These are phyloP conservation scores for Pteronura brasiliensis DNA, from an alignment of 2,113 vertebrate species.

Conservation along the genomic window DNA sequence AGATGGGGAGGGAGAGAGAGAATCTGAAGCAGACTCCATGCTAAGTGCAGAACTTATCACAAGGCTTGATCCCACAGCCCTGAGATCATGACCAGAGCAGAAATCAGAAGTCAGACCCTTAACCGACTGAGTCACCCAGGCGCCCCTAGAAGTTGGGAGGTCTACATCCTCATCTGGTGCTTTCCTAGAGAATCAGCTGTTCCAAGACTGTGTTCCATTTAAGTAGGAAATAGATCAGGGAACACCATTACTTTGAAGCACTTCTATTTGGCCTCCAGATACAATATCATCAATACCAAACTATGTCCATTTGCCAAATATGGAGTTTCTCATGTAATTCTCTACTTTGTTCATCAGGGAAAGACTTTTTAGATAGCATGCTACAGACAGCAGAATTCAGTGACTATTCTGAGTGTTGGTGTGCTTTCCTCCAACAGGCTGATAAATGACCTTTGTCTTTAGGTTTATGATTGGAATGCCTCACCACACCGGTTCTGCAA, in stretches of 20 bases:
- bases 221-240: neutral
- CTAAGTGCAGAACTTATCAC: neutral
- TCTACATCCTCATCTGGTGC: neutral
- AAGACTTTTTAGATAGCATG: neutral
- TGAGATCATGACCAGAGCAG: neutral
- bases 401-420: neutral
- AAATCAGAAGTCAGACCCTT: neutral
- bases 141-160: neutral
- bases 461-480: neutral
- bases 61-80: neutral
- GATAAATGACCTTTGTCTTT: neutral
- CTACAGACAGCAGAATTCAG: neutral
- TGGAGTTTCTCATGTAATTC: neutral
- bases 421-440: neutral
- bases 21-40: neutral
- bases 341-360: neutral
- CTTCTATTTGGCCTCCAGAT: neutral
- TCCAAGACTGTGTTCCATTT: neutral
- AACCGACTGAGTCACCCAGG: neutral
- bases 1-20: neutral
- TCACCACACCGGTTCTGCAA: neutral
- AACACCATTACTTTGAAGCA: neutral
- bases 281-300: conserved; percentile 24
- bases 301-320: neutral
- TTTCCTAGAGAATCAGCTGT: neutral